phyloP scores from a whole-genome alignment of 2,888 invertebrate species.

The Lasioglossum pauxillum region DNA sequence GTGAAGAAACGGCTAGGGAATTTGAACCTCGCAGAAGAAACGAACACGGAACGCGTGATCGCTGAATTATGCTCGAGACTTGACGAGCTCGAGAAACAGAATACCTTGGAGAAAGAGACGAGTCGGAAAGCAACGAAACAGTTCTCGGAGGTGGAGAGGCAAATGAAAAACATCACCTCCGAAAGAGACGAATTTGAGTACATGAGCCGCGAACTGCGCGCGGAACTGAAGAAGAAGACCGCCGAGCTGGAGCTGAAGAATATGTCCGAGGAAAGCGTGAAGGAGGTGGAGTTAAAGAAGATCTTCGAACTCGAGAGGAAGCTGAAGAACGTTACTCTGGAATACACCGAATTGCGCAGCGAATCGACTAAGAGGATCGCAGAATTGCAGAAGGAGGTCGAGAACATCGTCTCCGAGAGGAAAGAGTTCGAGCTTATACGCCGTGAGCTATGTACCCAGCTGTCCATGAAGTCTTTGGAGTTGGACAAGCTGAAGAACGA shows the following conservation, averaged over 20 bases:
- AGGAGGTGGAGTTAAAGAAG: slow-evolving; percentile 18
- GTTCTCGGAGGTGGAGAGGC: slow-evolving; percentile 34
- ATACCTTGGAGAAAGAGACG: not conserved
- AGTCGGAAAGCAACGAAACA: slow-evolving; percentile 9
- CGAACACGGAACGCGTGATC: slow-evolving; percentile 18
- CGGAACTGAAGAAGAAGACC: slow-evolving; percentile 40
- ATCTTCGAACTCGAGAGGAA: slow-evolving; percentile 33
- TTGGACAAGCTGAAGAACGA: slow-evolving; percentile 10
- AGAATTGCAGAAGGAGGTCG: slow-evolving; percentile 37
- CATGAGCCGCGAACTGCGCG: slow-evolving; percentile 23
- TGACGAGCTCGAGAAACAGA: slow-evolving; percentile 21
- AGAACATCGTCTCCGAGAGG: slow-evolving; percentile 48
- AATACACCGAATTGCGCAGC: slow-evolving; percentile 20
- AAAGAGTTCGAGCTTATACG: slow-evolving; percentile 49
- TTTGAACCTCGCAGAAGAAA: slow-evolving; percentile 31
- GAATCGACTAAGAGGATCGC: slow-evolving; percentile 15
- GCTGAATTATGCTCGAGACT: slow-evolving; percentile 19
- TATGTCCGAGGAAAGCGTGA: slow-evolving; percentile 21
- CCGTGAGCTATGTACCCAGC: slow-evolving; percentile 36
- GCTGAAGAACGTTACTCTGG: slow-evolving; percentile 7
- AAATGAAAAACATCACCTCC: slow-evolving; percentile 34
- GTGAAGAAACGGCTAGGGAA: slow-evolving; percentile 18
- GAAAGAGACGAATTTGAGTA: slow-evolving; percentile 55
- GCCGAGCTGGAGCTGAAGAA: slow-evolving; percentile 30
- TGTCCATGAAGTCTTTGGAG: slow-evolving; percentile 24